A percentile compares a stretch with the other conserved stretches of the same genome.
phyloP scores from a whole-genome alignment of 2,888 invertebrate species.

The Oxycera nigricornis region DNA sequence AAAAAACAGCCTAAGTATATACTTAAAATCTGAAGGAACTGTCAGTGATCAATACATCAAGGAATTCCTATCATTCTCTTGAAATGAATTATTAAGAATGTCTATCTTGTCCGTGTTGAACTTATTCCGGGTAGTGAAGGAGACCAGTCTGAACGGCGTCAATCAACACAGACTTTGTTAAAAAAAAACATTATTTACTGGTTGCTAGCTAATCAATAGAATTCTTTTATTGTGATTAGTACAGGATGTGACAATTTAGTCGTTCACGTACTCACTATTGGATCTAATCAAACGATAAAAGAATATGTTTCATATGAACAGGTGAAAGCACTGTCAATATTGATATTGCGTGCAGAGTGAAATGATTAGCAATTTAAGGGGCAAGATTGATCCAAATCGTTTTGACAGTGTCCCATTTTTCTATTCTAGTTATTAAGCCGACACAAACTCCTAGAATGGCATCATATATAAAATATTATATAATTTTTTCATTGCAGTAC shows the following conservation, averaged over 20 bases:
- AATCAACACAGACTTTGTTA: neutral
- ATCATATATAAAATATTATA: neutral
- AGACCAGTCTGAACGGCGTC: neutral
- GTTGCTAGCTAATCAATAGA: slow-evolving; percentile 2
- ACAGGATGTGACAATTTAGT: neutral
- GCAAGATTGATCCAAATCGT: too few species aligned
- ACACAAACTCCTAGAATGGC: too few species aligned
- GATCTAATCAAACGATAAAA: slow-evolving; percentile 4
- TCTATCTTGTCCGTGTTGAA: neutral
- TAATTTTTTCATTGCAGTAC: slow-evolving; percentile 50
- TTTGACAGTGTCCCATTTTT: too few species aligned
- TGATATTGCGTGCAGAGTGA: neutral
- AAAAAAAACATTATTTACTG: neutral
- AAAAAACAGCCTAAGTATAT: neutral
- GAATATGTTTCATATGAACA: neutral
- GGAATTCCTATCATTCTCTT: neutral
- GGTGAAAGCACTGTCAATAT: neutral
- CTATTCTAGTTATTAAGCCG: too few species aligned
- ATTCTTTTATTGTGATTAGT: neutral
- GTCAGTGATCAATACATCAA: neutral
- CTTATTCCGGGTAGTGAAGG: neutral
- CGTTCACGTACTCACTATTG: slow-evolving; percentile 6
- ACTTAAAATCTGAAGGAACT: neutral
- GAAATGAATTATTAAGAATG: slow-evolving; percentile 5
- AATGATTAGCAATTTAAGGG: too few species aligned